phyloP scores from a whole-genome alignment of 2,888 invertebrate species.

The Stenolophus ochropezus region DNA sequence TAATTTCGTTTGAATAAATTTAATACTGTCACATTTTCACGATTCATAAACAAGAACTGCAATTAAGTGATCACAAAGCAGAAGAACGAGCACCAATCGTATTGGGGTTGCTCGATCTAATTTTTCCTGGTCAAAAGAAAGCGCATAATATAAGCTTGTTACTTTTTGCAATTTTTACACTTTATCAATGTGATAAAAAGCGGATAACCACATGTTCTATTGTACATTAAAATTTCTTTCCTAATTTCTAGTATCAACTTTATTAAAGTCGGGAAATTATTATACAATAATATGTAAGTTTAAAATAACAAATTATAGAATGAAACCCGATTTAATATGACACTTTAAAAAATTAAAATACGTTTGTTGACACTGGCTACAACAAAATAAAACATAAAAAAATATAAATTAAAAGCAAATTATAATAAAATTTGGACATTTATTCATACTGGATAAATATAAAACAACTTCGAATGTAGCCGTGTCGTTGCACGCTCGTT shows the following conservation, averaged over 20 bases:
- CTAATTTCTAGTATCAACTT: slow-evolving; percentile 54
- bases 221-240: slow-evolving; percentile 48
- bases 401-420: neutral
- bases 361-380: slow-evolving; percentile 45
- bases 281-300: slow-evolving; percentile 54
- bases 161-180: slow-evolving; percentile 29
- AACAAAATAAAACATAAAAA: slow-evolving; percentile 1
- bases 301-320: slow-evolving; percentile 38
- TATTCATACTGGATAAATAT: neutral
- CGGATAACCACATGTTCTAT: slow-evolving; percentile 47
- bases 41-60: no score
- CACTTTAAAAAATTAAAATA: slow-evolving; percentile 44
- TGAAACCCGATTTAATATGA: slow-evolving; percentile 46
- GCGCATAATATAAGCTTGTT: neutral
- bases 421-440: slow-evolving; percentile 25
- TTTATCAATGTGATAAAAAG: slow-evolving; percentile 57
- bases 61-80: no score
- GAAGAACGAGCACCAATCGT: no score
- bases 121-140: no score
- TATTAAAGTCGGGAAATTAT: slow-evolving; percentile 55
- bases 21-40: no score
- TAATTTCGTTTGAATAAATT: no score
- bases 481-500: slow-evolving; percentile 20
- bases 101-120: no score
- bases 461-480: no score